phyloP scores from a whole-genome alignment of 2,888 invertebrate species.

The Agrotis exclamationis region DNA sequence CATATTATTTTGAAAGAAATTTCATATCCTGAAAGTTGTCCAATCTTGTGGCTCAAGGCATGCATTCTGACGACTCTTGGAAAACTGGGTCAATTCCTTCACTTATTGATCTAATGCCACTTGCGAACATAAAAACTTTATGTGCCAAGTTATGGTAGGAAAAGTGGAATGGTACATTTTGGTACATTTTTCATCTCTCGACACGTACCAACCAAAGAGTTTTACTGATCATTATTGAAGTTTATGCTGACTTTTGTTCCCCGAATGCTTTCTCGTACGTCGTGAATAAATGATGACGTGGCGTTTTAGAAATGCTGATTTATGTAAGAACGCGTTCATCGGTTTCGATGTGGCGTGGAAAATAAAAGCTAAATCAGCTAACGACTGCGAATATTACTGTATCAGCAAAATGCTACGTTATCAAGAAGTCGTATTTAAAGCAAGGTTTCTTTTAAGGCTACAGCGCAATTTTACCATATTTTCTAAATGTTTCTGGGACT shows the following conservation, averaged over 20 bases:
- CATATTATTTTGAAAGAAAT: conserved; percentile 43
- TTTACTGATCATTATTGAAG: conserved; percentile 45
- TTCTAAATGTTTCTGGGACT: no score
- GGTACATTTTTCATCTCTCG: conserved; percentile 49
- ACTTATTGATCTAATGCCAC: conserved; percentile 76
- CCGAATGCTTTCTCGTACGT: conserved; percentile 18
- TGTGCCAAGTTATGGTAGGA: conserved; percentile 58
- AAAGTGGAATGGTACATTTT: conserved; percentile 1
- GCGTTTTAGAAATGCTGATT: conserved; percentile 36
- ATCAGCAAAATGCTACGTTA: background rate
- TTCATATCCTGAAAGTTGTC: conserved; percentile 52
- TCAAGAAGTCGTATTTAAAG: no score
- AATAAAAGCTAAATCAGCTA: conserved; percentile 6
- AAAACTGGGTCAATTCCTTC: conserved; percentile 74
- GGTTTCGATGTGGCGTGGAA: background rate
- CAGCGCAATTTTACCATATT: background rate
- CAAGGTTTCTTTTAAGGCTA: background rate
- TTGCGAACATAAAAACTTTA: conserved; percentile 61
- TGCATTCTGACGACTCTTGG: conserved; percentile 73
- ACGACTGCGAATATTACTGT: conserved; percentile 1
- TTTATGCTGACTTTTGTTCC: conserved; percentile 46
- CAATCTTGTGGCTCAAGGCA: conserved; percentile 58
- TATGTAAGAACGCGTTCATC: conserved; percentile 24
- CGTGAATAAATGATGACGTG: conserved; percentile 18
- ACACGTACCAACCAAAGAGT: conserved; percentile 45